phyloP scores from a whole-genome alignment of 2,797 vertebrate species.

The Spondyliosoma cantharus region DNA sequence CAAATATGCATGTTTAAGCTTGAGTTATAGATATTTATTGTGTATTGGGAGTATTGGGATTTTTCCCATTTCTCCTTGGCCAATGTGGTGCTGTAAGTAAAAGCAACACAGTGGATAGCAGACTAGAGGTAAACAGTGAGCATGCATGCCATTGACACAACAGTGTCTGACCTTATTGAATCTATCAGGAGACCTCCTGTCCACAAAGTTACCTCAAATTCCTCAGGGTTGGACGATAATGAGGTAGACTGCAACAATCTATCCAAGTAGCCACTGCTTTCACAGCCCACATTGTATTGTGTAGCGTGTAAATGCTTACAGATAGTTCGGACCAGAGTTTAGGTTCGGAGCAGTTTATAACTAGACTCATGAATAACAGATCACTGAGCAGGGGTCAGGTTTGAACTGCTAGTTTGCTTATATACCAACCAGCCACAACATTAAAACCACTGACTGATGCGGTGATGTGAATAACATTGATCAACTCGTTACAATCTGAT shows the following conservation, averaged over 20 bases:
- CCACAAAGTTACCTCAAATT: constrained; percentile 14
- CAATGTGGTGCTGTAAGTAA: neutral
- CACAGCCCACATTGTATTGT: neutral
- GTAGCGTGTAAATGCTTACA: too few relatives aligned
- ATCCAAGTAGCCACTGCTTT: neutral
- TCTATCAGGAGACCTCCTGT: neutral
- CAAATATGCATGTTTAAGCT: neutral
- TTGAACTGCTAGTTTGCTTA: too few relatives aligned
- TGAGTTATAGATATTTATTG: constrained; percentile 5
- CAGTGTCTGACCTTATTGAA: neutral
- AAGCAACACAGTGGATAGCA: neutral
- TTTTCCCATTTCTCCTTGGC: neutral
- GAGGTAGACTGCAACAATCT: neutral
- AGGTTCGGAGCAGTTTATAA: too few relatives aligned
- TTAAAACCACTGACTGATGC: too few relatives aligned
- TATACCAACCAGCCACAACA: too few relatives aligned
- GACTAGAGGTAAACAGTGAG: constrained; percentile 1
- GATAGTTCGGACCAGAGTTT: too few relatives aligned
- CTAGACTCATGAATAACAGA: too few relatives aligned
- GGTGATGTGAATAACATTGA: too few relatives aligned
- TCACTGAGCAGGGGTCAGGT: too few relatives aligned
- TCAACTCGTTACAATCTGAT: too few relatives aligned
- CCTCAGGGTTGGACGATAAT: constrained; percentile 11
- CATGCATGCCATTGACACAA: neutral
- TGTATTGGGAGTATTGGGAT: too few relatives aligned